Percentiles rank a stretch among this genome's conserved stretches.
phyloP scores from a whole-genome alignment of 2,888 invertebrate species.

The Syrista parreyssii region DNA sequence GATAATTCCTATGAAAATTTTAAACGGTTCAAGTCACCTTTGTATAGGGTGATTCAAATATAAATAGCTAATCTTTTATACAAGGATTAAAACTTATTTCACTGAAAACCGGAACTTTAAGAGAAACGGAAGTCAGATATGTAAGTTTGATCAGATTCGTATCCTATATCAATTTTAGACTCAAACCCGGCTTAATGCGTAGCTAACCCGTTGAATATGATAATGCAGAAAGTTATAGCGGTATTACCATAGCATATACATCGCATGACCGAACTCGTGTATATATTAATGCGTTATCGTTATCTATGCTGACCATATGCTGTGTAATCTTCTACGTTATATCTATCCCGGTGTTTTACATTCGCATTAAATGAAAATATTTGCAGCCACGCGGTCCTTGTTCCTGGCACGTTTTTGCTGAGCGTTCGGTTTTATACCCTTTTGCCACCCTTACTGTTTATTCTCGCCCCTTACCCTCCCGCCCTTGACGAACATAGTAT shows the following conservation, averaged over 20 bases:
- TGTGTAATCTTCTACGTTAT: constrained; percentile 61
- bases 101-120: not conserved
- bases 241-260: constrained; percentile 40
- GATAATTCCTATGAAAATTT: not conserved
- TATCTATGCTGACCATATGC: constrained; percentile 61
- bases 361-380: constrained; percentile 60
- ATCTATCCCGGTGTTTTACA: constrained; percentile 50
- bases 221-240: constrained; percentile 50
- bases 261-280: constrained; percentile 23
- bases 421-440: constrained; percentile 9
- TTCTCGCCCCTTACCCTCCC: not conserved
- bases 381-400: constrained; percentile 39
- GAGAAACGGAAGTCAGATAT: not conserved
- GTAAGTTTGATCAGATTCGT: not conserved
- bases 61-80: not conserved
- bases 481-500: not conserved
- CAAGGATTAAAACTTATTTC: not conserved
- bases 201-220: constrained; percentile 39
- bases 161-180: not conserved
- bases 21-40: not conserved
- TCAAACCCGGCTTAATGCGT: constrained; percentile 27
- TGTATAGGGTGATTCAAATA: not conserved
- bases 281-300: constrained; percentile 38
- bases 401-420: constrained; percentile 1
- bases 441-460: not conserved